Evolutionary conservation across 2,113 vertebrate genomes (phyloP), one percentile per base, ranked within the genome.

Genomic region (Oreotrochilus melanogaster): DNA sequence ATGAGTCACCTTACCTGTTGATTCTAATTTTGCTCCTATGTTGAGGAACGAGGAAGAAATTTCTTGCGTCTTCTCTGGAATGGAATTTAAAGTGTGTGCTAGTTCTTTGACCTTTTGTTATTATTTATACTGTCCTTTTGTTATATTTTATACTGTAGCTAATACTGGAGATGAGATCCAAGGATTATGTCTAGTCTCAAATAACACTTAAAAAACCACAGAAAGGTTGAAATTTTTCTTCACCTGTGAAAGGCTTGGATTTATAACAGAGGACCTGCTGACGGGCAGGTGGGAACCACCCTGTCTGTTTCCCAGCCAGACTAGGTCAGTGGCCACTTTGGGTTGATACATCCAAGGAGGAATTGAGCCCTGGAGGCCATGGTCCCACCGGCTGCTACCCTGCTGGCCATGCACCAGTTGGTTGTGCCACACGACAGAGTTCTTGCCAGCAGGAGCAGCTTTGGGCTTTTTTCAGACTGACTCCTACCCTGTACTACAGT

Each of bases 341-440:
- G 24, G 18, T 3, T 71, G 24, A 37, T 1, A 1, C 19, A 61
- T 74, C 43, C 27, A 30, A 48, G 13, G n/a, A 37, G 16, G 28
- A 78, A n/a, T 10, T 30, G 51, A 71, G 25, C 5, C 37, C 25
- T 2, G 5, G 51, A 66, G 24, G 18, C 28, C 42, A 30, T 47
- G 35, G 7, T 37, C 61, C 8, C 8, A 78, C 11, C 1, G 2
- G 7, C 33, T 89, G 28, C 43, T 72, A 60, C 17, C 7, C 47
- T 2, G 1, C 18, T 1, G 7, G n/a, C 54, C 33, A 50, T 35
- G 8, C 7, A 2, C 27, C 10, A 2, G 27, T 31, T 4, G 1
- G 22, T 62, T 21, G 45, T 43, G 11, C 42, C 2, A 5, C 50
- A 48, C 1, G 1, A 27, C 39, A 89, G 23, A 78, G 54, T 30